Conservation (phyloP, 2,797 vertebrate genomes). For the Megalops cyprinoides region DNA sequence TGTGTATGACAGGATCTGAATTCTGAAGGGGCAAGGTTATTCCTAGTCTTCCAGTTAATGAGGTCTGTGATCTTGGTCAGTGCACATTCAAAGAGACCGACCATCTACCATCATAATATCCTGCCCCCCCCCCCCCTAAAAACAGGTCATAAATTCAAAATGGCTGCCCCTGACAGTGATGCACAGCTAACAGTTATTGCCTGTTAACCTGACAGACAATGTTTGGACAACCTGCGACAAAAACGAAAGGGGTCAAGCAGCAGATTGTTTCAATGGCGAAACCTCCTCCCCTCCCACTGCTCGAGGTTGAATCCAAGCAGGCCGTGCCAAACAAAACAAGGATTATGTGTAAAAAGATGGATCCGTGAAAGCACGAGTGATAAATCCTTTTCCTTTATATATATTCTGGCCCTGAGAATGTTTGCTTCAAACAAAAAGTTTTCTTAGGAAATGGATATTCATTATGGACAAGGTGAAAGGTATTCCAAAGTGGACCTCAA, state of each 20-base stretch:
- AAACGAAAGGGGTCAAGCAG: background rate
- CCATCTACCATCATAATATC: background rate
- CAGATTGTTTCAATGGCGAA: background rate
- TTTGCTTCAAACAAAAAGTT: constrained; percentile 1
- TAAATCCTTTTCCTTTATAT: background rate
- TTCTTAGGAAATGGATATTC: background rate
- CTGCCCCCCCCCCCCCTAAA: too few species aligned
- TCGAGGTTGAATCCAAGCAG: background rate
- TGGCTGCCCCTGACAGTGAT: background rate
- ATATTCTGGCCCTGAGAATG: background rate
- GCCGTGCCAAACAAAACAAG: background rate
- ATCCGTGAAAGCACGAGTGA: background rate
- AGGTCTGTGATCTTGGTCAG: background rate
- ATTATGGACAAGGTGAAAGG: background rate
- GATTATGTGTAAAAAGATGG: background rate
- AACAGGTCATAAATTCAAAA: background rate
- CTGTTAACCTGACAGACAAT: constrained; percentile 2
- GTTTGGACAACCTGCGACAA: constrained; percentile 18
- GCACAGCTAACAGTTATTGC: constrained; percentile 15
- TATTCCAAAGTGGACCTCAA: background rate
- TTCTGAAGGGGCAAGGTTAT: too few species aligned
- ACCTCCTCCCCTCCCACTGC: background rate
- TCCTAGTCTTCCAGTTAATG: too few species aligned
- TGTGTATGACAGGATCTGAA: too few species aligned
- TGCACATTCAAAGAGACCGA: background rate